phyloP scores from a whole-genome alignment of 1,140 invertebrate genomes.

The Brachionus koreanus region DNA sequence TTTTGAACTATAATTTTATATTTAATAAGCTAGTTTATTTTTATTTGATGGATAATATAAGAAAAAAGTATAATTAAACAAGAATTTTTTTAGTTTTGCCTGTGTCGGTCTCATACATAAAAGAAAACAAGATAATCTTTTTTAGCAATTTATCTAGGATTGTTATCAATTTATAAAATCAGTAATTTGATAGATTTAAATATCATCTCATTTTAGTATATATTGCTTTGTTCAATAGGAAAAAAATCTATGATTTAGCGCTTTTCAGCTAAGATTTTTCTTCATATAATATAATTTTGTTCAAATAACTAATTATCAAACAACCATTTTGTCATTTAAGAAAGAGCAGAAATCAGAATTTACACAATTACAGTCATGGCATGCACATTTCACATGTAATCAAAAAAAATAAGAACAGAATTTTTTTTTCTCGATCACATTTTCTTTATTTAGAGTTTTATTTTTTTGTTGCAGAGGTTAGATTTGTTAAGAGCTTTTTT shows the following conservation, averaged over 20 bases:
- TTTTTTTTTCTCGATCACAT: too few relatives aligned
- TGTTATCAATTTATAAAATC: neutral
- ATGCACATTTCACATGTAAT: neutral
- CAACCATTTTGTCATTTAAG: neutral
- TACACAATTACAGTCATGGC: neutral
- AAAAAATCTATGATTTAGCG: neutral
- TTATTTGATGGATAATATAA: too few relatives aligned
- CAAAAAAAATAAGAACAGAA: too few relatives aligned
- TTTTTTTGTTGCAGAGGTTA: too few relatives aligned
- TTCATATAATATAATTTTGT: neutral
- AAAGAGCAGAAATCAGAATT: neutral
- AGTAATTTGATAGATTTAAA: neutral
- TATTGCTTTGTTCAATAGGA: neutral
- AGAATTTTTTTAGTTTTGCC: neutral
- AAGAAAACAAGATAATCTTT: neutral
- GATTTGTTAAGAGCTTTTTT: neutral
- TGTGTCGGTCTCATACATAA: neutral
- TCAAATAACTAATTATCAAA: neutral
- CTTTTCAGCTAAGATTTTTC: neutral
- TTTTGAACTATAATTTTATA: neutral
- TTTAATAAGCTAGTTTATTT: neutral
- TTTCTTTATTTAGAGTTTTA: too few relatives aligned
- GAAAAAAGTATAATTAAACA: too few relatives aligned
- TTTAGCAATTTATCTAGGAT: neutral
- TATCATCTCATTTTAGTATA: neutral